Conservation (phyloP, 2,797 vertebrate species). For the Nothura maculosa region DNA sequence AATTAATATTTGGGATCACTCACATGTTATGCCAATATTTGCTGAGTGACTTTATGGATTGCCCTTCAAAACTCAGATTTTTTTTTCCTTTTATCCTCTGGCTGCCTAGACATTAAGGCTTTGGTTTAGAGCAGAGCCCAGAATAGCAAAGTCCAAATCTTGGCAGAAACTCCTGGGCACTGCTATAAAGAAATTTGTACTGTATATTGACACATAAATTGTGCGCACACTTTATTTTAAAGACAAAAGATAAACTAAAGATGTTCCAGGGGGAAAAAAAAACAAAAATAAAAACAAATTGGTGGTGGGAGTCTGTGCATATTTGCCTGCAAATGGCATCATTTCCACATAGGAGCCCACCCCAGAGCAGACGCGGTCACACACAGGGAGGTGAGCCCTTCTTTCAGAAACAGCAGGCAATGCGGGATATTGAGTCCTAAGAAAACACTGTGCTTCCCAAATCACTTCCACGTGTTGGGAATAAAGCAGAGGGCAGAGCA, state of each 20-base stretch:
- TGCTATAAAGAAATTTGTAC: not conserved
- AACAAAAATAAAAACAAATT: not conserved
- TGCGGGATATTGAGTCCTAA: not conserved
- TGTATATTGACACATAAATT: not conserved
- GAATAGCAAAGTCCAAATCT: not conserved
- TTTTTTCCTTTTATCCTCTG: not conserved
- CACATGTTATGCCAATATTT: not conserved
- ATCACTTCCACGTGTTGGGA: not conserved
- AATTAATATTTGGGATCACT: not conserved
- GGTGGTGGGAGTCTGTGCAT: not conserved
- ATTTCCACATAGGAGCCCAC: not conserved
- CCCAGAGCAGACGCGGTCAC: slow-evolving; percentile 34
- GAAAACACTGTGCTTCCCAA: not conserved
- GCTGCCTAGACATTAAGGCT: not conserved
- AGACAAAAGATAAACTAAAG: not conserved
- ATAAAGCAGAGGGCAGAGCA: not conserved
- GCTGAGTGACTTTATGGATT: not conserved
- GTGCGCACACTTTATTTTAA: not conserved
- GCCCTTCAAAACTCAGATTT: not conserved
- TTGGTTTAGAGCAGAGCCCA: not conserved
- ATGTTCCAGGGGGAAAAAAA: not conserved
- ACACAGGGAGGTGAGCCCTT: rapidly evolving
- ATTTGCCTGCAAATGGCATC: not conserved
- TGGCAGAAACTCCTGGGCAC: not conserved
- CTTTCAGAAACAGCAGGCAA: slow-evolving; percentile 27